Percentiles rank a stretch among this genome's conserved stretches.
These are phyloP conservation scores for Pristionchus exspectatus DNA, from an alignment of 2,888 invertebrate genomes.

Conservation along the genomic window DNA sequence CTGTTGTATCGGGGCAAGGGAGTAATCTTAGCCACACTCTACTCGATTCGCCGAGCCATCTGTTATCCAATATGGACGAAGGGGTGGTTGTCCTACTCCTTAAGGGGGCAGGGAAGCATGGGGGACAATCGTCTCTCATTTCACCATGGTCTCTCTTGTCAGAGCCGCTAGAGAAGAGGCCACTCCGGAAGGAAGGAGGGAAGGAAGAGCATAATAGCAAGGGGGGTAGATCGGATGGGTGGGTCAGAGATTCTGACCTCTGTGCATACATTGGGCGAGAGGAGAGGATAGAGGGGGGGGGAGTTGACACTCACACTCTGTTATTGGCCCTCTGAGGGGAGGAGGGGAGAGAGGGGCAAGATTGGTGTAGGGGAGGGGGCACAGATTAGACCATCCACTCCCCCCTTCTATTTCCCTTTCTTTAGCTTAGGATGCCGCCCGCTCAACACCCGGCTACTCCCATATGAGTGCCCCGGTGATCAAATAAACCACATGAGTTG, in stretches of 20 bases:
- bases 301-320: not conserved
- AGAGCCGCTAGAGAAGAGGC: too few relatives aligned
- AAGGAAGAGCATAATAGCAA: slow-evolving; percentile 13
- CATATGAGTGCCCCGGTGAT: too few relatives aligned
- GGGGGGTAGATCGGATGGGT: not conserved
- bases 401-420: not conserved
- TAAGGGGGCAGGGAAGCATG: not conserved
- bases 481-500: too few relatives aligned
- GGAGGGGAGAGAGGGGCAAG: not conserved
- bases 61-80: slow-evolving; percentile 43
- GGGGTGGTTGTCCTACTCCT: slow-evolving; percentile 1
- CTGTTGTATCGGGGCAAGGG: not conserved
- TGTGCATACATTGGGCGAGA: slow-evolving; percentile 3
- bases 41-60: not conserved
- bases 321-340: not conserved
- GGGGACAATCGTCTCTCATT: not conserved
- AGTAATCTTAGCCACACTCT: slow-evolving; percentile 30
- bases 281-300: not conserved
- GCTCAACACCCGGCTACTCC: too few relatives aligned
- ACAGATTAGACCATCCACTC: slow-evolving; percentile 23
- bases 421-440: too few relatives aligned
- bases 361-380: not conserved
- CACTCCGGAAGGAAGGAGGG: not conserved
- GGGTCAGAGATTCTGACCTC: slow-evolving; percentile 33
- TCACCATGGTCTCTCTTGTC: not conserved